Conservation (phyloP, 2,888 invertebrate genomes). For the Lochmaea capreae region DNA sequence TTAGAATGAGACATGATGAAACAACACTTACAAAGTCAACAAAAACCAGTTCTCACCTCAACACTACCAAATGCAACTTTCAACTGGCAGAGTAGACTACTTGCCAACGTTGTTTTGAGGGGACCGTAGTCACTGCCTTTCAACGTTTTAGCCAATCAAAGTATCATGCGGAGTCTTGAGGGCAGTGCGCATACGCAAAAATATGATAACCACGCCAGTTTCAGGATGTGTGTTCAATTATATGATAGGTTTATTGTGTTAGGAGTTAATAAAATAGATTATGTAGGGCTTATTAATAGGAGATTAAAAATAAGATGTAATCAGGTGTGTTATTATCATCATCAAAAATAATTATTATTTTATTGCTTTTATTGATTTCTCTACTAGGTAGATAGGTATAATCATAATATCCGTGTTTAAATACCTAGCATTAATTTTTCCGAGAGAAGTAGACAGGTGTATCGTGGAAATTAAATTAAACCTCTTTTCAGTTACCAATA, state of each 20-base stretch:
- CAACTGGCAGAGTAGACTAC: slow-evolving; percentile 55
- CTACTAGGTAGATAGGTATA: background rate
- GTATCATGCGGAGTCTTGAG: slow-evolving; percentile 7
- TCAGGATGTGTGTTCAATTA: slow-evolving; percentile 53
- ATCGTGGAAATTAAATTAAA: background rate
- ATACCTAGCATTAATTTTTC: background rate
- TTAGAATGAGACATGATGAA: slow-evolving; percentile 53
- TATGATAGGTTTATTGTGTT: slow-evolving; percentile 51
- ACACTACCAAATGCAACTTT: slow-evolving; percentile 39
- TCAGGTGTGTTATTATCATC: slow-evolving; percentile 59
- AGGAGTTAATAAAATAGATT: slow-evolving; percentile 59
- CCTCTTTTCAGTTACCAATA: background rate
- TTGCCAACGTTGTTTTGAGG: slow-evolving; percentile 53
- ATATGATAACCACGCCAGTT: slow-evolving; percentile 59
- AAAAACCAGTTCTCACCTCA: slow-evolving; percentile 27
- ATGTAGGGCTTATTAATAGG: slow-evolving; percentile 54
- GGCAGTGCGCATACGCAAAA: slow-evolving; percentile 16
- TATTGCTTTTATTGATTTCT: slow-evolving; percentile 53
- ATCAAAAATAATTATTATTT: slow-evolving; percentile 53
- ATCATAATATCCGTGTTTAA: background rate
- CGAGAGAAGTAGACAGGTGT: background rate
- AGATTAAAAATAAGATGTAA: slow-evolving; percentile 56
- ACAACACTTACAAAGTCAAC: slow-evolving; percentile 20
- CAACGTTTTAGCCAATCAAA: slow-evolving; percentile 54
- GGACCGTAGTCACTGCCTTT: slow-evolving; percentile 52